Base-by-base conservation (phyloP, 2,888 invertebrate genomes). In the Galerucella nymphaeae region DNA sequence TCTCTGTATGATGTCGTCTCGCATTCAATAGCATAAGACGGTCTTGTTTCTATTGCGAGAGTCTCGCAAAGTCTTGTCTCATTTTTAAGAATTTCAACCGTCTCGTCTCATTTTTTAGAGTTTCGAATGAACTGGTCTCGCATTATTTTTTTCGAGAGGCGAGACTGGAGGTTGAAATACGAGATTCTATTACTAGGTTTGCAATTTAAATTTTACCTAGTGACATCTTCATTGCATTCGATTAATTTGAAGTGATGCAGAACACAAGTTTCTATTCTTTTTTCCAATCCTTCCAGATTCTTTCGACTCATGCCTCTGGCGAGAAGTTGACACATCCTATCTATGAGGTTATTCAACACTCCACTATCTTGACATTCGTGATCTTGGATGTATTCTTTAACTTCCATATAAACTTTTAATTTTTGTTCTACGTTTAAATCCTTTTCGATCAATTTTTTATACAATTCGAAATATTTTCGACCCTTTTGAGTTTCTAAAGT, bases 401-500 rank as follows among this genome's bases (percentile, higher is more conserved):
- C 89, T 59, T 91, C 91, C 0, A 91, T 88, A 13, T 96, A 86
- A 1, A 93, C 89, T 81, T 78, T 72, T 74, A 95, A 87, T 55
- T 94, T 89, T 79, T 93, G 91, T 75, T 92, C 91, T 20, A 89
- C 88, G 0, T 88, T 88, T 73, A 90, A 83, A 76, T 90, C 89
- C 66, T 90, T 88, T 45, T 89, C 87, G 64, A 88, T 88, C 78
- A 96, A 88, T 68, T 91, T 89, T 80, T 91, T 89, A 83, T 94
- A 96, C 16, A 96, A 87, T 78, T 91, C 91, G 71, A 91, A 91
- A 61, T 95, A 88, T 82, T 93, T 92, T 66, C 92, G 90, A 16
- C 94, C 95, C 80, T 92, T 91, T 82, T 96, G 94, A 20, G 93
- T 93, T 84, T 93, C 93, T 66, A 94, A 84, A 0, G 96, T 93